Evolutionary conservation across 2,113 vertebrate genomes (phyloP).

Genomic region (Accipiter cooperii): DNA sequence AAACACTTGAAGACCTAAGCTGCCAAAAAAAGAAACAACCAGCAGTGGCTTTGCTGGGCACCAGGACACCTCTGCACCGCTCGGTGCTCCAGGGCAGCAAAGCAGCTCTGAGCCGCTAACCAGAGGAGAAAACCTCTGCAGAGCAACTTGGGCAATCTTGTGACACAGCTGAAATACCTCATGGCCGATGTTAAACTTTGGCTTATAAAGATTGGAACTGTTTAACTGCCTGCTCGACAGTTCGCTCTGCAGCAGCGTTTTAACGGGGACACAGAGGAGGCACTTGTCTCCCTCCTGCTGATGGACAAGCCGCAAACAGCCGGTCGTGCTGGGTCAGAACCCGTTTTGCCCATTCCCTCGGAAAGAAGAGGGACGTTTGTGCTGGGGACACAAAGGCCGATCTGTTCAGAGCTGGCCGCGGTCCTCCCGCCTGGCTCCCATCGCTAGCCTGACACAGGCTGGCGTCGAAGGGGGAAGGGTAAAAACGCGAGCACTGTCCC

Average conservation of each 20-base stretch:
- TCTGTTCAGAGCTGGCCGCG: not conserved
- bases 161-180: not conserved
- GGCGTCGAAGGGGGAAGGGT: not conserved
- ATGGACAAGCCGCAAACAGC: not conserved
- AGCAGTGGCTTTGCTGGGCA: not conserved
- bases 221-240: not conserved
- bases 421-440: not conserved
- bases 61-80: not conserved
- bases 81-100: not conserved
- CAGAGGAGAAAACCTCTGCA: not conserved
- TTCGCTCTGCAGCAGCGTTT: not conserved
- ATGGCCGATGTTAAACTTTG: not conserved
- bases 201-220: not conserved
- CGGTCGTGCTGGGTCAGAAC: not conserved
- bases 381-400: conserved; percentile 1
- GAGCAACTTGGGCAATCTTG: not conserved
- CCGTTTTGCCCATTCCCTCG: not conserved
- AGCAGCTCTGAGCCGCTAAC: not conserved
- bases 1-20: not conserved
- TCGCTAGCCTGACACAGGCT: not conserved
- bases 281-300: not conserved
- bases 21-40: not conserved
- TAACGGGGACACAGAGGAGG: not conserved
- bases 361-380: conserved; percentile 41
- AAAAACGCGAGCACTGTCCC: not conserved